A percentile compares a stretch with the other conserved stretches of the same genome.
These are phyloP conservation scores for Syrphus vitripennis DNA, from an alignment of 2,888 invertebrate species.

Conservation along the genomic window DNA sequence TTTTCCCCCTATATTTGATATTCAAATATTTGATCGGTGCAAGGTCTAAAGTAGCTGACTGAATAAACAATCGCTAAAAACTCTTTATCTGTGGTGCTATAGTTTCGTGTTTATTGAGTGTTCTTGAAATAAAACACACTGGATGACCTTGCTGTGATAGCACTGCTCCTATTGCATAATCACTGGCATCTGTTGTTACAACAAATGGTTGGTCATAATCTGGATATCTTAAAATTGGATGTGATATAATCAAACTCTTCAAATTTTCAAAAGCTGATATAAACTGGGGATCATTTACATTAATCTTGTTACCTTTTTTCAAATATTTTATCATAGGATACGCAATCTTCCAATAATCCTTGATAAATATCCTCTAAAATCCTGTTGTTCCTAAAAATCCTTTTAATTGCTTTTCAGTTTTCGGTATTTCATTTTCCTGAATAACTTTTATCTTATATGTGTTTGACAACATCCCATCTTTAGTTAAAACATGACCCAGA, in stretches of 20 bases:
- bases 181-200: not conserved
- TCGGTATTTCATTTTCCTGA: no score
- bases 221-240: slow-evolving; percentile 44
- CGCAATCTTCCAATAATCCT: not conserved
- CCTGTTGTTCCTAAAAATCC: slow-evolving; percentile 20
- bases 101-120: not conserved
- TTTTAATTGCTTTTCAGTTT: no score
- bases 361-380: slow-evolving; percentile 44
- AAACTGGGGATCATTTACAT: no score
- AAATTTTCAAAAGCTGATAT: no score
- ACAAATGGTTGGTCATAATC: slow-evolving; percentile 33
- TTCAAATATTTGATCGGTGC: no score
- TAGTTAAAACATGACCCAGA: slow-evolving; percentile 29
- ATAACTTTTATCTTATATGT: slow-evolving; percentile 24
- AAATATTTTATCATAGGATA: no score
- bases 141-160: not conserved
- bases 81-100: not conserved
- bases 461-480: slow-evolving; percentile 49
- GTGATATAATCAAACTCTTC: slow-evolving; percentile 25
- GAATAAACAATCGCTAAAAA: not conserved
- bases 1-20: no score
- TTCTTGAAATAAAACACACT: not conserved
- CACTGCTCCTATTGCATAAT: no score
- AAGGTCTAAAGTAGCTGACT: not conserved
- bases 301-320: no score